Evolutionary conservation across 2,797 vertebrate species (phyloP).

Genomic region (Acrossocheilus fasciatus): DNA sequence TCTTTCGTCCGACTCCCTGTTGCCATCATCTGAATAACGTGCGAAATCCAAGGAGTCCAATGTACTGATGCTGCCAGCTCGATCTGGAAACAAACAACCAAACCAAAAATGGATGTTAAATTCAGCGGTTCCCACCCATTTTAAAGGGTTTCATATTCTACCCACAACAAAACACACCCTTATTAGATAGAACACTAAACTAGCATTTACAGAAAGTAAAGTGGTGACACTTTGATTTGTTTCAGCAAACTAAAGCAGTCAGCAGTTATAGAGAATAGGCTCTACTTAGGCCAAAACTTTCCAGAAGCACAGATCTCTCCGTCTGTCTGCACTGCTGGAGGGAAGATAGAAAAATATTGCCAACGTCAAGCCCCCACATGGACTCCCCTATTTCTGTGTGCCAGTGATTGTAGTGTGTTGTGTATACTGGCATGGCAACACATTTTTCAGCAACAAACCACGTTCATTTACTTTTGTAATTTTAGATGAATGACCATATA

Average conservation of each 20-base stretch:
- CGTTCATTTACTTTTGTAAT: background rate
- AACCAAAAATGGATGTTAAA: background rate
- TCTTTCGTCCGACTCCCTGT: constrained; percentile 94
- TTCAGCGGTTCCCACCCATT: background rate
- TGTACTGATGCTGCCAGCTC: constrained; percentile 97
- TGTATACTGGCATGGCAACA: background rate
- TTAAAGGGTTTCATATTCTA: background rate
- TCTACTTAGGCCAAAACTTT: background rate
- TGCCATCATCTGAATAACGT: constrained; percentile 99
- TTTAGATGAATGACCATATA: background rate
- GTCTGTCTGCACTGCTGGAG: constrained; percentile 3
- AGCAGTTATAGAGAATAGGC: constrained; percentile 19
- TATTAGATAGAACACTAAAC: constrained; percentile 10
- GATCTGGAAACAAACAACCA: constrained; percentile 80
- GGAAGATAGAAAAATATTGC: background rate
- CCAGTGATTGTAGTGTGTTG: background rate
- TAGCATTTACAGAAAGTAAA: constrained; percentile 12
- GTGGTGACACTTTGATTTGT: constrained; percentile 6
- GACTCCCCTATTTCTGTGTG: background rate
- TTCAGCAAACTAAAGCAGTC: constrained; percentile 9
- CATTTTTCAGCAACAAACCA: background rate
- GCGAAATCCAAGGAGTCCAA: constrained; percentile 99
- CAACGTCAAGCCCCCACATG: constrained; percentile 7
- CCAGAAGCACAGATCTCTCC: background rate
- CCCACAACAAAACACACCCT: constrained; percentile 24